Evolutionary conservation across 2,888 invertebrate species (phyloP).

Genomic region (Idaea dimidiata): DNA sequence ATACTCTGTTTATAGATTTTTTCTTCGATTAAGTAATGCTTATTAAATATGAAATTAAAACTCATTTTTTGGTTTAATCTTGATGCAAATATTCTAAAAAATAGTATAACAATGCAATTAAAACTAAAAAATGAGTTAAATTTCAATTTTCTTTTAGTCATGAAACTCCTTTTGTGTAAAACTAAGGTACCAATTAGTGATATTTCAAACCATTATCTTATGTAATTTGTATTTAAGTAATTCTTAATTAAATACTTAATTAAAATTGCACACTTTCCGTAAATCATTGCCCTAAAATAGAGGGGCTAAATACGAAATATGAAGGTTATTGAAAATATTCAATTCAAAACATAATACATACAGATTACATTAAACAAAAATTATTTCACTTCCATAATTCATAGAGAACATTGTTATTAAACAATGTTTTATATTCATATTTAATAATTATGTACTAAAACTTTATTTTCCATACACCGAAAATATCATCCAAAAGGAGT

Average conservation of each 20-base stretch:
- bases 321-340: not conserved
- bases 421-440: not conserved
- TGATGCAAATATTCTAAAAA: not conserved
- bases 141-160: no score
- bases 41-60: no score
- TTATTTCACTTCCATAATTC: not conserved
- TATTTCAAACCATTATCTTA: not conserved
- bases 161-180: no score
- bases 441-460: not conserved
- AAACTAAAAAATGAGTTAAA: no score
- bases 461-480: constrained; percentile 5
- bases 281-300: constrained; percentile 18
- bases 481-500: constrained; percentile 14
- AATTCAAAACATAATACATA: not conserved
- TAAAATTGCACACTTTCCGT: constrained; percentile 34
- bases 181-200: no score
- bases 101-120: no score
- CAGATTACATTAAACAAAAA: not conserved
- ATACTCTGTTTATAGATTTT: not conserved
- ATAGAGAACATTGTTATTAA: not conserved
- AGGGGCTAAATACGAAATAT: not conserved
- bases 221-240: not conserved
- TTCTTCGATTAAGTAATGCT: no score
- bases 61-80: no score
- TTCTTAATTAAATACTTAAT: constrained; percentile 16